Base-by-base conservation (phyloP, 2,797 vertebrate species). In the Tarsius wallacei region DNA sequence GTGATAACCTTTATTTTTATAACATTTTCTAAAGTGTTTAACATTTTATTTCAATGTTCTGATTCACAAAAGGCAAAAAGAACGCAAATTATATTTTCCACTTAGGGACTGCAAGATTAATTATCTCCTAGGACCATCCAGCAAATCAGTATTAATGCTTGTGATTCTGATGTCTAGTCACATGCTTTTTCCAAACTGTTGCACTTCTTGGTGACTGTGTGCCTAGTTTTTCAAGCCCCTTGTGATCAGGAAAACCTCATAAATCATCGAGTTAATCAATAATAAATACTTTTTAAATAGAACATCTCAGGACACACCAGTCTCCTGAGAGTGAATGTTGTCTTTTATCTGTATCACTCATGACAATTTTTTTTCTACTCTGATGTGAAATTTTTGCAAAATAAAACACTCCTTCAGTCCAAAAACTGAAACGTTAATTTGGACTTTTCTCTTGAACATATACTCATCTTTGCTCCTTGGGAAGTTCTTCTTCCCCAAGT, bases 341-440 rank as follows among this genome's bases (percentile, higher is more conserved):
- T 57, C 87, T 87, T 76, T 93, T 87, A 51, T 74, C 24, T 36
- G 6, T 7, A 21, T 77, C 31, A 85, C 33, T 13, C 51, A 28
- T 7, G 9, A 2, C 82, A 26, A 1, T 17, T 76, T 19, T 83
- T 76, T 47, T 33, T n/a, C 63, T 64, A 19, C 59, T 28, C 16
- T 81, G 51, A n/a, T 68, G 16, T 59, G 77, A 89, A 89, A 68
- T 31, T 64, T 80, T 59, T 89, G 12, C 71, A 59, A 70, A 91
- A 57, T 77, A 59, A 96, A 90, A 21, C 31, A 76, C 12, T 28
- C 57, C 47, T 90, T 93, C 57, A 42, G 81, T 42, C 42, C 42
- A 42, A 86, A 91, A 94, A 36, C 74, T 55, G 49, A 64, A 94
- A 70, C 26, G 93, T 94, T 64, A 31, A 13, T 90, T 93, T 91